Evolutionary conservation across 2,797 vertebrate species (phyloP).

Genomic region (Threskiornis aethiopicus): DNA sequence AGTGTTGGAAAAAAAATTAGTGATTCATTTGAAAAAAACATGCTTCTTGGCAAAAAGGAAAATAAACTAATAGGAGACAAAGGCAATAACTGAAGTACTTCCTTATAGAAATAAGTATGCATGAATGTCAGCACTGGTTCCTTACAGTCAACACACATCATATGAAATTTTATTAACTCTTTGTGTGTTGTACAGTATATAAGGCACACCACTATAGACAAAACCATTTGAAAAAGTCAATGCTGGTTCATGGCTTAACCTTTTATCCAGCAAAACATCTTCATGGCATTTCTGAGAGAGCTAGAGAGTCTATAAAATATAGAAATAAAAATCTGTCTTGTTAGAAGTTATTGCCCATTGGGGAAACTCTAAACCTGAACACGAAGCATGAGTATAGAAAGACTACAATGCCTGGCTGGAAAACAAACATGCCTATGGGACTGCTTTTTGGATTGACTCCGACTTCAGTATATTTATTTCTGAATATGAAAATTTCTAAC

Average conservation of each 20-base stretch:
- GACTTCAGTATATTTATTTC: constrained; percentile 1
- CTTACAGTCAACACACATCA: background rate
- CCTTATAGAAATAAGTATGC: background rate
- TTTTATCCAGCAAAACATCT: constrained; percentile 12
- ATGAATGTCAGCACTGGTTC: background rate
- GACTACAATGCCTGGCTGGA: background rate
- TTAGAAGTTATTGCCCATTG: constrained; percentile 9
- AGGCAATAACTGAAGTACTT: constrained; percentile 17
- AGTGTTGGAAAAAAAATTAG: background rate
- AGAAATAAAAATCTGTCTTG: constrained; percentile 8
- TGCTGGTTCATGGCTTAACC: background rate
- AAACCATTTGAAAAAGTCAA: background rate
- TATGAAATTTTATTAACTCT: background rate
- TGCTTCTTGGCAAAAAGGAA: constrained; percentile 8
- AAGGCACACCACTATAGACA: background rate
- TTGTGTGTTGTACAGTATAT: background rate
- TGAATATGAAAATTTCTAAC: background rate
- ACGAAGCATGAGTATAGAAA: background rate
- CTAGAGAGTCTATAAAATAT: background rate
- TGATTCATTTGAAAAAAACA: background rate
- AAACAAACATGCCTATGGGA: background rate
- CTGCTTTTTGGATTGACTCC: constrained; percentile 14
- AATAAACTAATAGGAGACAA: constrained; percentile 33
- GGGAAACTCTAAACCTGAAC: constrained; percentile 2
- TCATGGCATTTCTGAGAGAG: background rate